Evolutionary conservation across 2,113 vertebrate species (phyloP), one percentile per base, ranked within the genome.

Genomic region (Dipodomys ordii): DNA sequence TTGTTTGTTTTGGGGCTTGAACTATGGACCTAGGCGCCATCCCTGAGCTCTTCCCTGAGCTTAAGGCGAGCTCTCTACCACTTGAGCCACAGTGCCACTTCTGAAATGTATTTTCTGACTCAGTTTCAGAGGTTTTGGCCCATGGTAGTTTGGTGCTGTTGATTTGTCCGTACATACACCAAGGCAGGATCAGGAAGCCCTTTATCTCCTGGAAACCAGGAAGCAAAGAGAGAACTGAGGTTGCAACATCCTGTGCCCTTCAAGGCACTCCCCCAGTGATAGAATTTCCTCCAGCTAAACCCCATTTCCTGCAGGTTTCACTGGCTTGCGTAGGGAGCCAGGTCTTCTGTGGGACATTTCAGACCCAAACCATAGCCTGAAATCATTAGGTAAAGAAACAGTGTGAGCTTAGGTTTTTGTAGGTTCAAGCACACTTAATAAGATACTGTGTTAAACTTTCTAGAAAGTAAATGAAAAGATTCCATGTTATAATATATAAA

Each of bases 391-490:
- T 53, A 39, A 85, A 49, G 23, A 25, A 25, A 69, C 0, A 39
- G 28, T 2, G 89, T 67, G 57, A 73, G 18, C 78, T 79, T 80
- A 68, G 44, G 32, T 15, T 92, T 90, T 46, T 27, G 30, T 25
- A 77, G 82, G 39, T 81, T 82, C 10, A 53, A 49, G 39, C 94
- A 86, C 39, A 83, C 88, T 69, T 60, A 44, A 32, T 82, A 44
- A 25, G 32, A n/a, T 68, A 57, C 23, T 83, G 73, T 68, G 35
- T 77, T 92, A 72, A 30, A 69, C 32, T 72, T 67, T n/a, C 20
- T 27, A 85, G 27, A 81, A 87, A 28, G n/a, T 79, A 68, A 65
- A 44, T 69, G 62, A 64, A 73, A 32, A 16, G 20, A 77, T 32
- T 39, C 46, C 13, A 4, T 15, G 20, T n/a, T 82, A 60, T 72